These are phyloP conservation scores for Xenopus laevis DNA, from an alignment of 2,113 vertebrate genomes.

Conservation along the genomic window DNA sequence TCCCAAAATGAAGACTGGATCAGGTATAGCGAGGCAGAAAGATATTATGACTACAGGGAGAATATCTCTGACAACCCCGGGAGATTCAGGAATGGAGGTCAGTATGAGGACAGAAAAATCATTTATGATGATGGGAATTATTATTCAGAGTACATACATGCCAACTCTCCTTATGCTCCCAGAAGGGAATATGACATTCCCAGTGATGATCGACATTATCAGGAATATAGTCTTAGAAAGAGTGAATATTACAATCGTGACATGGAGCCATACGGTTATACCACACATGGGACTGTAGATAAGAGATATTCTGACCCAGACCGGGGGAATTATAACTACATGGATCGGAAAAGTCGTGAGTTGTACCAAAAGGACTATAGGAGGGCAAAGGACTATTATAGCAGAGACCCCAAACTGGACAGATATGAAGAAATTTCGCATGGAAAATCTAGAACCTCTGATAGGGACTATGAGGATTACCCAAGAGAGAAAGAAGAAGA, in stretches of 20 bases:
- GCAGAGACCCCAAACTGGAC: conserved; percentile 16
- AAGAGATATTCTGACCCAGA: conserved; percentile 22
- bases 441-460: not conserved
- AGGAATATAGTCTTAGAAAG: conserved; percentile 9
- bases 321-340: conserved; percentile 13
- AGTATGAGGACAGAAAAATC: conserved; percentile 3
- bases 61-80: conserved; percentile 7
- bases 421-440: conserved; percentile 1
- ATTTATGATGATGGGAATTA: conserved; percentile 5
- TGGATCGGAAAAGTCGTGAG: conserved; percentile 33
- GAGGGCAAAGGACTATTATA: conserved; percentile 21
- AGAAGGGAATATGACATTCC: conserved; percentile 7
- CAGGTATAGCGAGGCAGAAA: conserved; percentile 20
- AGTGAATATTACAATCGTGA: not conserved
- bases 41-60: conserved; percentile 29
- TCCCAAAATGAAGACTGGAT: conserved; percentile 12
- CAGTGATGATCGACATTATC: conserved; percentile 10
- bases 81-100: conserved; percentile 1
- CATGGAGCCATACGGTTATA: not conserved
- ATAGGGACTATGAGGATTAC: conserved; percentile 20
- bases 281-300: not conserved
- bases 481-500: conserved; percentile 11
- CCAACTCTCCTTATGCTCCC: not conserved
- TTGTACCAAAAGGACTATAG: conserved; percentile 22
- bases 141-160: conserved; percentile 1